phyloP scores from a whole-genome alignment of 2,888 invertebrate species.

The Pterostichus madidus region DNA sequence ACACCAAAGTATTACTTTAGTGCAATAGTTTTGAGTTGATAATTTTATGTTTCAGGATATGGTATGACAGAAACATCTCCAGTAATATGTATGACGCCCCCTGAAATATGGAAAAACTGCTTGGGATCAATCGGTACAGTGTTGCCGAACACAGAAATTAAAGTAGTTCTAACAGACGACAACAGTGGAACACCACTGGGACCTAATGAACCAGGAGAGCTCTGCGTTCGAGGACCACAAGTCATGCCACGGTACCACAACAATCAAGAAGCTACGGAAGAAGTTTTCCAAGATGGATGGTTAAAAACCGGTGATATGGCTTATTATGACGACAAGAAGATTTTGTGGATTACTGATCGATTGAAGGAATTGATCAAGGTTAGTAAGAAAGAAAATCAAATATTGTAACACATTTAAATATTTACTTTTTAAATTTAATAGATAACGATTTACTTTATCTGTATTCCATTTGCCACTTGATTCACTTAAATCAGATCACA shows the following conservation, averaged over 20 bases:
- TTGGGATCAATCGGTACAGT: constrained; percentile 80
- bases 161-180: constrained; percentile 80
- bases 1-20: no score
- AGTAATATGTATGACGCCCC: constrained; percentile 75
- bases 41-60: constrained; percentile 78
- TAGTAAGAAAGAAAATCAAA: background rate
- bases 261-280: constrained; percentile 85
- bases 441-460: no score
- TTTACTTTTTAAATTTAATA: background rate
- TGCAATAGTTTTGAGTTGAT: background rate
- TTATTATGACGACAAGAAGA: constrained; percentile 82
- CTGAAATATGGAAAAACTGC: constrained; percentile 68
- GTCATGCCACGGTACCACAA: constrained; percentile 88
- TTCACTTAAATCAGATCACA: no score
- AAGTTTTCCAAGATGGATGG: constrained; percentile 87
- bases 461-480: no score
- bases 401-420: constrained; percentile 5
- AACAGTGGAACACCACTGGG: constrained; percentile 71
- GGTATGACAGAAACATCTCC: constrained; percentile 88
- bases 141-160: constrained; percentile 82
- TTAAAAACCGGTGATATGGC: constrained; percentile 83
- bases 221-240: constrained; percentile 88
- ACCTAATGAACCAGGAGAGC: constrained; percentile 82
- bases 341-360: constrained; percentile 86
- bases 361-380: constrained; percentile 90